Evolutionary conservation across 1,140 invertebrate genomes (phyloP).

Genomic region (Amyelois transitella): DNA sequence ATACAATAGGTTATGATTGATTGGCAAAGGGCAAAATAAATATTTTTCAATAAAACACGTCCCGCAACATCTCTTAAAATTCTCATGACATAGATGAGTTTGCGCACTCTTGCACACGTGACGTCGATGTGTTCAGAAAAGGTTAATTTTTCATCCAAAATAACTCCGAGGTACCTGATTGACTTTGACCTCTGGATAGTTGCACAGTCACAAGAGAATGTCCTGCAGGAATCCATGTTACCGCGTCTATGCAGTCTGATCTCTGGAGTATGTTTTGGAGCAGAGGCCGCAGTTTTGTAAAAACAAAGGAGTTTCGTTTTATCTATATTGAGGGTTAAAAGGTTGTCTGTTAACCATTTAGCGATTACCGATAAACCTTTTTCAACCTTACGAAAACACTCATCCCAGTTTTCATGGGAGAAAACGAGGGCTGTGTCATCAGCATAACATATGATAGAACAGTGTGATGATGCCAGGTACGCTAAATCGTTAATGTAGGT

Average conservation of each 20-base stretch:
- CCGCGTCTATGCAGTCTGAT: neutral
- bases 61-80: neutral
- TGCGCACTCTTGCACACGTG: neutral
- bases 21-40: slow-evolving; percentile 7
- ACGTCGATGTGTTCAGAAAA: neutral
- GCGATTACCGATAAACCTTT: neutral
- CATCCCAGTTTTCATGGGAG: neutral
- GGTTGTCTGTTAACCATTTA: neutral
- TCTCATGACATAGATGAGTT: neutral
- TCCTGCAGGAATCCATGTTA: no score
- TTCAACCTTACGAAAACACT: neutral
- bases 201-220: neutral
- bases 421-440: neutral
- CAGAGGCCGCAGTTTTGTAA: neutral
- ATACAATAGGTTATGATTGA: slow-evolving; percentile 4
- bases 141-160: neutral
- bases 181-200: neutral
- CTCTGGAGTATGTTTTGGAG: neutral
- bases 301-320: neutral
- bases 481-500: neutral
- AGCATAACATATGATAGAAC: neutral
- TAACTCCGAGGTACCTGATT: neutral
- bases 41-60: neutral
- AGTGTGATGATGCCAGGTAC: neutral
- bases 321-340: neutral